Percentiles rank a stretch among this genome's conserved stretches.
phyloP scores from a whole-genome alignment of 2,113 vertebrate genomes.

The Atrichornis clamosus region DNA sequence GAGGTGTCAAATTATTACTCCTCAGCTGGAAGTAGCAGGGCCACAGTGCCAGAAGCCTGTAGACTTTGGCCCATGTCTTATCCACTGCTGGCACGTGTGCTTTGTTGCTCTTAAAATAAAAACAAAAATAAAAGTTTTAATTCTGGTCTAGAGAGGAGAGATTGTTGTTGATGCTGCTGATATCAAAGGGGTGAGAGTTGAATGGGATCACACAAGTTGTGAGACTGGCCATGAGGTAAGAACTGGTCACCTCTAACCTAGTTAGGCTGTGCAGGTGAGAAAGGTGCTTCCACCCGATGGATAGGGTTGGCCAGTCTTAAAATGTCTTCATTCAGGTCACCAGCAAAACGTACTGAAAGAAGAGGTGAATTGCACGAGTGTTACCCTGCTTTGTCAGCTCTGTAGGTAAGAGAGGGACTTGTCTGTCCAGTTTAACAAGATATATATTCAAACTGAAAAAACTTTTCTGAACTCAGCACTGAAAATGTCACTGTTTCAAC shows the following conservation, averaged over 20 bases:
- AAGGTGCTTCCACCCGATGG: background rate
- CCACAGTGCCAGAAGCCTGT: slow-evolving; percentile 72
- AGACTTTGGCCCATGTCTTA: slow-evolving; percentile 78
- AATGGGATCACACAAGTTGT: background rate
- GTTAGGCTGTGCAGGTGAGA: background rate
- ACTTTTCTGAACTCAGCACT: background rate
- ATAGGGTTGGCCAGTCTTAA: background rate
- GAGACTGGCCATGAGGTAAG: background rate
- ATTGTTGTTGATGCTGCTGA: slow-evolving; percentile 27
- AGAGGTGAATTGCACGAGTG: background rate
- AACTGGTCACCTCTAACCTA: background rate
- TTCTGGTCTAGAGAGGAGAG: slow-evolving; percentile 41
- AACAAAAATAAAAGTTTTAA: background rate
- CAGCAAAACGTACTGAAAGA: background rate
- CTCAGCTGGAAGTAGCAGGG: slow-evolving; percentile 81
- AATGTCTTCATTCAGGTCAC: background rate
- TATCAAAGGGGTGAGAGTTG: background rate
- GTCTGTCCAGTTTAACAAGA: background rate
- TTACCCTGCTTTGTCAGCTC: background rate
- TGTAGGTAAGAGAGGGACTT: background rate
- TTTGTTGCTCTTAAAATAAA: slow-evolving; percentile 38
- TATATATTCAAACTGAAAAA: background rate
- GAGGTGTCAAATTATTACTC: slow-evolving; percentile 86
- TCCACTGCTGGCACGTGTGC: slow-evolving; percentile 73
- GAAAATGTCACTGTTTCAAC: background rate